A percentile compares a stretch with the other conserved stretches of the same genome.
Evolutionary conservation across 2,113 vertebrate species (phyloP).

Genomic region (Calyptommatus sinebrachiatus): DNA sequence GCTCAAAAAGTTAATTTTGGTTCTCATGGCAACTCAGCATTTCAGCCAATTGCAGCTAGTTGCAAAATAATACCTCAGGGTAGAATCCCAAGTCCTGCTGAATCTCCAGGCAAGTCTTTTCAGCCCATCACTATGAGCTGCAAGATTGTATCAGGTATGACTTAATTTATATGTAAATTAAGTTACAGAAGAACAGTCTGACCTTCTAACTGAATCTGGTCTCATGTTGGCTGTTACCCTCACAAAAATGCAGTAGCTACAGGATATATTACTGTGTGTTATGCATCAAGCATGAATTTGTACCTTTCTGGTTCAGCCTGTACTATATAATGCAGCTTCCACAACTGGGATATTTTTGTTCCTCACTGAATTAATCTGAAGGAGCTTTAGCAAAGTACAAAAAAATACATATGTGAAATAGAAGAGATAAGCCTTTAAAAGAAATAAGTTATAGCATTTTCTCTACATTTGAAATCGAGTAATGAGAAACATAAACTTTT

Average conservation of each 20-base stretch:
- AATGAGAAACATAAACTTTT: too few species aligned
- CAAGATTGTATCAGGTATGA: slow-evolving; percentile 97
- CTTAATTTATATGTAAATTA: slow-evolving; percentile 42
- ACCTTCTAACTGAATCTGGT: slow-evolving; percentile 32
- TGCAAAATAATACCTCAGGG: slow-evolving; percentile 95
- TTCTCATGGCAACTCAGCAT: slow-evolving; percentile 95
- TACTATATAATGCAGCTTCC: background rate
- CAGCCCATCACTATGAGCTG: slow-evolving; percentile 99
- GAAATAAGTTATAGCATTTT: too few species aligned
- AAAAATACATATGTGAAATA: too few species aligned
- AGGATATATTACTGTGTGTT: background rate
- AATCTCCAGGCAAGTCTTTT: slow-evolving; percentile 96
- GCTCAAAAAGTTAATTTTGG: slow-evolving; percentile 87
- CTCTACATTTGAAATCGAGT: too few species aligned
- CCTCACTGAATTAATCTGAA: background rate
- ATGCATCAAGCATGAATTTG: background rate
- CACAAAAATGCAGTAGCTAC: background rate
- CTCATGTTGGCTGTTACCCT: slow-evolving; percentile 6
- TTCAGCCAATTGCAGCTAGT: slow-evolving; percentile 96
- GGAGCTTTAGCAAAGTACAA: too few species aligned
- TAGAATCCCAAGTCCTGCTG: slow-evolving; percentile 84
- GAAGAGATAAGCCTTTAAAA: too few species aligned
- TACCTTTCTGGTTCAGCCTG: background rate
- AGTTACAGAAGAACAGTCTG: slow-evolving; percentile 17
- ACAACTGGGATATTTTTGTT: background rate